Evolutionary conservation across 2,888 invertebrate species (phyloP), one percentile per base, ranked within the genome.

Genomic region (Stratiomys singularior): DNA sequence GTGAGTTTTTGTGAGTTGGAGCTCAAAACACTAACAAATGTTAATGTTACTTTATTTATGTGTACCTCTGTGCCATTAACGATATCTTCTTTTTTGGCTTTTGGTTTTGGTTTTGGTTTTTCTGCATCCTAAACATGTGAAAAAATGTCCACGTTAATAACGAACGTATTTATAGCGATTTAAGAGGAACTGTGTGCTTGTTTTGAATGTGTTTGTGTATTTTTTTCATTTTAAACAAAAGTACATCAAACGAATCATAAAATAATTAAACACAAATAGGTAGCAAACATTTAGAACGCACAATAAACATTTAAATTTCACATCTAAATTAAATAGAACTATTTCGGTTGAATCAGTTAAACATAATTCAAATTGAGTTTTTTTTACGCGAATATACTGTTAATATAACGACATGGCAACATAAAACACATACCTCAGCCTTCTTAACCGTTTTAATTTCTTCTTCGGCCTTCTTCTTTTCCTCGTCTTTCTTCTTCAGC

Each of bases 401-500:
- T n/a, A n/a, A n/a, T n/a, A n/a, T n/a, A n/a, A n/a, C n/a, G n/a
- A n/a, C n/a, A n/a, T n/a, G n/a, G n/a, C n/a, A n/a, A n/a, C n/a
- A n/a, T n/a, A n/a, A 71, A 71, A 71, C 25, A 44, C 72, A 28
- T 72, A 72, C 72, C 72, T 72, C 72, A 9, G 30, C 47, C 23
- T 71, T 67, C 44, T 67, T 84, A 81, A 83, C 83, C 81, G 85
- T 52, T 21, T 71, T 88, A 28, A 52, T 63, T 44, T 78, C 76
- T 69, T 47, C 77, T 37, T 79, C 76, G 78, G 76, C 77, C 47
- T 52, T 37, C 46, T 84, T 85, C 64, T 79, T 80, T 84, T 89
- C 88, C 86, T 89, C 78, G 71, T 46, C 44, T 21, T 56, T 77
- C 79, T 79, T 78, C 66, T 60, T 25, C n/a, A 80, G 79, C 79